Evolutionary conservation across 2,888 invertebrate genomes (phyloP).

Genomic region (Hirtodrosophila confusa): DNA sequence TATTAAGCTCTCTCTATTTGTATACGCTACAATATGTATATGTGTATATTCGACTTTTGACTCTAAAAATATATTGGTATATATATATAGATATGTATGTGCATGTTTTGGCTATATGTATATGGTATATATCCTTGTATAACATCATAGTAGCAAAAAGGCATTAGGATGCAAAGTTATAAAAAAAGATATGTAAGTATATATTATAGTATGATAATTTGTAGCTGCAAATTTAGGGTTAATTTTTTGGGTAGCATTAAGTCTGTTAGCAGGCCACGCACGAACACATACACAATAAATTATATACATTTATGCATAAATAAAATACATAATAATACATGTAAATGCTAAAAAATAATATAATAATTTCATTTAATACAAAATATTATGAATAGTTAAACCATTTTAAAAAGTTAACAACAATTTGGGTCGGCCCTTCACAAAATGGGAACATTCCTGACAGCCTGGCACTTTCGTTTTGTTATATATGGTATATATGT

Average conservation of each 20-base stretch:
- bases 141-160: constrained; percentile 58
- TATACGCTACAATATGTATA: constrained; percentile 52
- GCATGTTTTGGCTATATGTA: constrained; percentile 35
- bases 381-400: constrained; percentile 63
- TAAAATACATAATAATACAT: constrained; percentile 60
- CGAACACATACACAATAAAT: constrained; percentile 55
- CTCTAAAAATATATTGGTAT: constrained; percentile 40
- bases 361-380: constrained; percentile 72
- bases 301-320: constrained; percentile 67
- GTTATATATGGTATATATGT: constrained; percentile 30
- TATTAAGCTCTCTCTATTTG: constrained; percentile 48
- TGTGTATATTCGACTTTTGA: constrained; percentile 48
- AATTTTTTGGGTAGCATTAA: constrained; percentile 35
- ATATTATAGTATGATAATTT: constrained; percentile 11
- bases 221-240: constrained; percentile 34
- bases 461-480: constrained; percentile 70
- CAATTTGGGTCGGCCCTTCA: constrained; percentile 64
- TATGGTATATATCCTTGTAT: constrained; percentile 51
- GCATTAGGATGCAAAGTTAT: constrained; percentile 31
- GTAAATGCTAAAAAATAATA: constrained; percentile 58
- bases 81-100: constrained; percentile 46
- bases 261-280: constrained; percentile 46
- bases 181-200: constrained; percentile 12
- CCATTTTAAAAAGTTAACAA: constrained; percentile 73
- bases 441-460: constrained; percentile 60